phyloP scores from a whole-genome alignment of 2,113 vertebrate species.

The Jaculus jaculus region DNA sequence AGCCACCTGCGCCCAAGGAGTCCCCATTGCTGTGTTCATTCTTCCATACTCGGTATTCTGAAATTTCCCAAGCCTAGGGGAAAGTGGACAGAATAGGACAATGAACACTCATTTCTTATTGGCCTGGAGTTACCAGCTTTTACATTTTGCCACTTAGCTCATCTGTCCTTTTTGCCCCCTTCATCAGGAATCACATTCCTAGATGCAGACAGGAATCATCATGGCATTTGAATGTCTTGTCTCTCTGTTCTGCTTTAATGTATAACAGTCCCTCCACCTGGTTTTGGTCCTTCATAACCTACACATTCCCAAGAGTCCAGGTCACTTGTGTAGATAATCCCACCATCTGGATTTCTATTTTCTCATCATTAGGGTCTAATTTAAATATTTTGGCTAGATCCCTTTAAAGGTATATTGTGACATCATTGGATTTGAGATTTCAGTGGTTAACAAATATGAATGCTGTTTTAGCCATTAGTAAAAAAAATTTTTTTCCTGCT shows the following conservation, averaged over 20 bases:
- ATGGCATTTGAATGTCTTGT: not conserved
- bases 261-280: not conserved
- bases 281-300: not conserved
- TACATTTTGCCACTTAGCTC: not conserved
- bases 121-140: not conserved
- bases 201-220: not conserved
- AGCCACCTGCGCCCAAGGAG: not conserved
- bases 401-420: not conserved
- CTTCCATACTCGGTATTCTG: not conserved
- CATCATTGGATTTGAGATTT: not conserved
- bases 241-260: not conserved
- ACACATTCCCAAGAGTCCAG: not conserved
- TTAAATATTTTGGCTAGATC: constrained; percentile 19
- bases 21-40: not conserved
- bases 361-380: not conserved
- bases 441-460: not conserved
- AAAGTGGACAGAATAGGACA: not conserved
- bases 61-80: not conserved
- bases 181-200: not conserved
- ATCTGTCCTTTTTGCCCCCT: not conserved
- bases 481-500: not conserved
- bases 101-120: not conserved
- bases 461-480: not conserved
- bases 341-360: not conserved
- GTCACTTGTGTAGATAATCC: not conserved